Evolutionary conservation across 2,113 vertebrate species (phyloP), one percentile per base, ranked within the genome.

Genomic region (Phylloscopus trochilus): DNA sequence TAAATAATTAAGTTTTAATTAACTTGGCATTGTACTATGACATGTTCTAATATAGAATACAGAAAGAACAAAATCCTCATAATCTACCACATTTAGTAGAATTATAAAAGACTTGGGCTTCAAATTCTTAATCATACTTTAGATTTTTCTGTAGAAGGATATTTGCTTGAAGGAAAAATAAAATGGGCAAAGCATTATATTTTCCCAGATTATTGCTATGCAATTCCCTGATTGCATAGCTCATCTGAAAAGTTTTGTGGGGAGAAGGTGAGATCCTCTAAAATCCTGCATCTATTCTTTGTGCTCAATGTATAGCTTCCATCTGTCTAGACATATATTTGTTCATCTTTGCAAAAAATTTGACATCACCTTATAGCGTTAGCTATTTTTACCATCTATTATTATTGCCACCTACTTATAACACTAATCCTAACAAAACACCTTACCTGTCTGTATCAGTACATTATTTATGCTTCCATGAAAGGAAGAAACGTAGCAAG

Each of bases 141-240:
- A 49, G 7, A 1, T 17, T 66, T 68, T 69, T 91, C n/a, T 73
- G 21, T 62, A 53, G 44, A 58, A 81, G 77, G 64, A 30, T 39
- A 53, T 62, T 77, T 30, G 2, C 3, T 66, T 62, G 41, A 83
- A 76, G 26, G 19, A 31, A 72, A 89, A 49, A 59, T 74, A 31
- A 33, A 11, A 1, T 2, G 4, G 10, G 21, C 41, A 83, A 62
- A 67, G 0, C 3, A 9, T 33, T 15, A 11, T 44, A 74, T 74
- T 83, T 90, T 10, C 27, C 35, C 7, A 55, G 26, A 69, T 52
- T n/a, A n/a, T n/a, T n/a, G n/a, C n/a, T n/a, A n/a, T n/a, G n/a
- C n/a, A n/a, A n/a, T n/a, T n/a, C n/a, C n/a, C 28, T 41, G 31
- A 19, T 18, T 60, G 10, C 33, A 79, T 63, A 72, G 1, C 15